phyloP scores from a whole-genome alignment of 1,140 invertebrate genomes.

The Acromyrmex charruanus region DNA sequence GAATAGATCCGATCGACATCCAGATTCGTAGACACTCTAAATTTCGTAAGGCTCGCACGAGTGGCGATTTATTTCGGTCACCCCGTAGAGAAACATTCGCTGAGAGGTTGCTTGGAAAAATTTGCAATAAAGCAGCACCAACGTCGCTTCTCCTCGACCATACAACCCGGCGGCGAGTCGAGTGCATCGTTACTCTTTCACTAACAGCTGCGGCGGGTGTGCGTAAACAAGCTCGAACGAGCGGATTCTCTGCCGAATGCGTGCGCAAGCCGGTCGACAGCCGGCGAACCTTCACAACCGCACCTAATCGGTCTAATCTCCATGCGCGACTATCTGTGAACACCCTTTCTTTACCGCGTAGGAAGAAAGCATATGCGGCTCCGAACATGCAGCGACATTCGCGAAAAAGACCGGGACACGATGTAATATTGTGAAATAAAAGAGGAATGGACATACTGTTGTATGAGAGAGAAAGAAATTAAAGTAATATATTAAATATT shows the following conservation, averaged over 20 bases:
- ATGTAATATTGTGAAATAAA: not conserved
- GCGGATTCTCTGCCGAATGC: conserved; percentile 27
- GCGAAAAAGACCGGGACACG: not conserved
- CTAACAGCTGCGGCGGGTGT: conserved; percentile 32
- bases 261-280: conserved; percentile 25
- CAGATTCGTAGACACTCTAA: not conserved
- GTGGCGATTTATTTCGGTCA: conserved; percentile 44
- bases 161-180: not conserved
- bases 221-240: conserved; percentile 36
- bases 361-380: conserved; percentile 19
- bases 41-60: not conserved
- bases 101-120: conserved; percentile 21
- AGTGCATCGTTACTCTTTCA: conserved; percentile 35
- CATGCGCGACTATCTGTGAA: conserved; percentile 37
- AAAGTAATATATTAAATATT: too few relatives aligned
- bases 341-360: not conserved
- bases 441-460: not conserved
- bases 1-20: not conserved
- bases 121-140: conserved; percentile 42
- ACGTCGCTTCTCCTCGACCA: conserved; percentile 23
- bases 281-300: conserved; percentile 46
- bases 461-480: not conserved
- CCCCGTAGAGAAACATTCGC: conserved; percentile 21
- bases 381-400: not conserved
- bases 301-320: conserved; percentile 76